These are phyloP conservation scores for Boloria selene DNA, from an alignment of 2,888 invertebrate genomes.

Conservation along the genomic window DNA sequence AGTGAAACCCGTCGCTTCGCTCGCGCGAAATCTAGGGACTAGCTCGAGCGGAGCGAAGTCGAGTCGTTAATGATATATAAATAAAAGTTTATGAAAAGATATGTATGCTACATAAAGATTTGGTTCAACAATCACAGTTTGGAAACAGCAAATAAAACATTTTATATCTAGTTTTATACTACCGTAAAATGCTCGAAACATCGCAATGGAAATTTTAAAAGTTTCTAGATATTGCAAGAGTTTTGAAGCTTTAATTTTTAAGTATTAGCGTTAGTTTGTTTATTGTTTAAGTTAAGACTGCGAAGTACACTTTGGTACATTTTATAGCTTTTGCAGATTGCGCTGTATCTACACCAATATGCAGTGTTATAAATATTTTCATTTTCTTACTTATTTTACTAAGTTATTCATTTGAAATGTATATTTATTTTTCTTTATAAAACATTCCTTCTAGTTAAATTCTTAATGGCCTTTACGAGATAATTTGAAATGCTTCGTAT, in stretches of 20 bases:
- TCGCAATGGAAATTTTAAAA: constrained; percentile 7
- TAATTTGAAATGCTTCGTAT: too few species aligned
- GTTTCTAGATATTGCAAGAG: constrained; percentile 14
- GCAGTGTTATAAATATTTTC: too few species aligned
- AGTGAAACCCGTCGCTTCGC: too few species aligned
- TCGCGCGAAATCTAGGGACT: too few species aligned
- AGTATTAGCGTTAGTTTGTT: constrained; percentile 22
- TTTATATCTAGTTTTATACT: neutral
- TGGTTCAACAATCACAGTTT: neutral
- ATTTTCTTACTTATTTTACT: too few species aligned
- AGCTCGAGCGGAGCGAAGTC: too few species aligned
- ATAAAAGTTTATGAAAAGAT: too few species aligned
- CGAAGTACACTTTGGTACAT: constrained; percentile 2
- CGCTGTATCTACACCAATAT: neutral
- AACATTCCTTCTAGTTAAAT: too few species aligned
- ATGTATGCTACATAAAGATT: neutral
- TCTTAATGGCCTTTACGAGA: too few species aligned
- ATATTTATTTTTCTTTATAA: too few species aligned
- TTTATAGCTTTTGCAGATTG: neutral
- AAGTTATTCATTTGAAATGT: too few species aligned
- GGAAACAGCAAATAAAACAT: constrained; percentile 7
- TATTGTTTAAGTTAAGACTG: constrained; percentile 19
- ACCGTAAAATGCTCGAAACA: constrained; percentile 3
- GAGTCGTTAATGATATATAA: too few species aligned
- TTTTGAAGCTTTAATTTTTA: constrained; percentile 22